These are phyloP conservation scores for Takifugu rubripes DNA, from an alignment of 2,797 vertebrate genomes.

Conservation along the genomic window DNA sequence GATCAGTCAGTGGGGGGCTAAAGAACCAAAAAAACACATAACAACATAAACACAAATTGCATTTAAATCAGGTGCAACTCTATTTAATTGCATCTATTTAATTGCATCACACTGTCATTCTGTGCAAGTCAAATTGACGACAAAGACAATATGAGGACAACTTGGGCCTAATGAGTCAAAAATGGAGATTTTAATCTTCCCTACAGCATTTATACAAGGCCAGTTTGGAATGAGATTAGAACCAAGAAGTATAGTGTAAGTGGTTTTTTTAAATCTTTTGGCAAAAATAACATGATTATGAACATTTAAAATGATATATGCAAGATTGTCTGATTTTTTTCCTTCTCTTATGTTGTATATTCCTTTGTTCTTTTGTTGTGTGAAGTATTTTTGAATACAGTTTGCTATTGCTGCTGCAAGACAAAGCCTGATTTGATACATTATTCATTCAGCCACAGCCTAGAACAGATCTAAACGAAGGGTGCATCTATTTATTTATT, in stretches of 20 bases:
- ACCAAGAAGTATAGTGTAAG: constrained; percentile 35
- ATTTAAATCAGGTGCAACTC: constrained; percentile 58
- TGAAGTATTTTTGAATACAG: constrained; percentile 18
- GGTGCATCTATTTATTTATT: constrained; percentile 58
- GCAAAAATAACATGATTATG: background rate
- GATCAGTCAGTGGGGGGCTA: no score
- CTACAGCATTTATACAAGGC: constrained; percentile 53
- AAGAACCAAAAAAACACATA: background rate
- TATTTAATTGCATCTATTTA: constrained; percentile 60
- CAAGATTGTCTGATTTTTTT: no score
- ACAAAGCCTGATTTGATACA: constrained; percentile 28
- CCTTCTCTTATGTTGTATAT: background rate
- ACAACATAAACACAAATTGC: constrained; percentile 51
- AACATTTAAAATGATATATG: background rate
- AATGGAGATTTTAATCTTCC: constrained; percentile 54
- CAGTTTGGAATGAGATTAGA: constrained; percentile 49
- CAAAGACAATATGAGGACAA: constrained; percentile 46
- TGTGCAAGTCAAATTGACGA: constrained; percentile 39
- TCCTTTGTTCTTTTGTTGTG: constrained; percentile 35
- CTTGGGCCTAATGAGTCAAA: constrained; percentile 58
- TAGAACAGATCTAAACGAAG: constrained; percentile 42
- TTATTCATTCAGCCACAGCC: constrained; percentile 38
- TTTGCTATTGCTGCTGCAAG: constrained; percentile 23
- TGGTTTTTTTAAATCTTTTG: background rate
- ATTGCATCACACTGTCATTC: constrained; percentile 42